Evolutionary conservation across 2,113 vertebrate species (phyloP).

Genomic region (Halcyon malimbica): DNA sequence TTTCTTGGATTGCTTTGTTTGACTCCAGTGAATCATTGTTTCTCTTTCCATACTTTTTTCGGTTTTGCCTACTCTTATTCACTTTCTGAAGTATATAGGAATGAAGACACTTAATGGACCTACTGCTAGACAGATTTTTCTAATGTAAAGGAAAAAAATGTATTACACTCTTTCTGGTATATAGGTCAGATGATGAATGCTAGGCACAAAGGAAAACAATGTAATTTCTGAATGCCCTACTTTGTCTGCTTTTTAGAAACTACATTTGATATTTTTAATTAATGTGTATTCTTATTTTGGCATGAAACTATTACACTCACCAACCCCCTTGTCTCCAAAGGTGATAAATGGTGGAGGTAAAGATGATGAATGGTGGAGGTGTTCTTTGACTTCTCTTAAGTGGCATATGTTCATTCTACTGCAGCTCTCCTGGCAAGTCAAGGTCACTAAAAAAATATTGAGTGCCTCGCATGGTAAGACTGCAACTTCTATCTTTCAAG

Average conservation of each 20-base stretch:
- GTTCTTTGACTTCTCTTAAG: not conserved
- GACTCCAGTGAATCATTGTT: not conserved
- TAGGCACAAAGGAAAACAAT: not conserved
- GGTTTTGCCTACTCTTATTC: not conserved
- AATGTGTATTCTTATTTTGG: not conserved
- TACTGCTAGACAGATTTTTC: not conserved
- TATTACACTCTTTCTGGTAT: not conserved
- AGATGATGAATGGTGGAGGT: not conserved
- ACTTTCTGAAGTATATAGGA: not conserved
- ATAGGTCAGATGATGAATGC: not conserved
- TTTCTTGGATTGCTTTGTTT: not conserved
- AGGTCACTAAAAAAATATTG: not conserved
- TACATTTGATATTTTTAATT: not conserved
- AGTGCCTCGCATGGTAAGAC: not conserved
- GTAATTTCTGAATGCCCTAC: not conserved
- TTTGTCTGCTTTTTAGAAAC: not conserved
- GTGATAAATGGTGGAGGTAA: not conserved
- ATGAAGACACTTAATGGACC: not conserved
- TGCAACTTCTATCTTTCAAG: not conserved
- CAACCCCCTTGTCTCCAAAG: rapidly evolving
- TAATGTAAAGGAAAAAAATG: not conserved
- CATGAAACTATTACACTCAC: not conserved
- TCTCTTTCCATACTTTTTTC: not conserved
- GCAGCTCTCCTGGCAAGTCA: not conserved
- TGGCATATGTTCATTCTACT: not conserved